A percentile compares a stretch with the other conserved stretches of the same genome.
These are phyloP conservation scores for Torymus texanus DNA, from an alignment of 2,888 invertebrate species.

Conservation along the genomic window DNA sequence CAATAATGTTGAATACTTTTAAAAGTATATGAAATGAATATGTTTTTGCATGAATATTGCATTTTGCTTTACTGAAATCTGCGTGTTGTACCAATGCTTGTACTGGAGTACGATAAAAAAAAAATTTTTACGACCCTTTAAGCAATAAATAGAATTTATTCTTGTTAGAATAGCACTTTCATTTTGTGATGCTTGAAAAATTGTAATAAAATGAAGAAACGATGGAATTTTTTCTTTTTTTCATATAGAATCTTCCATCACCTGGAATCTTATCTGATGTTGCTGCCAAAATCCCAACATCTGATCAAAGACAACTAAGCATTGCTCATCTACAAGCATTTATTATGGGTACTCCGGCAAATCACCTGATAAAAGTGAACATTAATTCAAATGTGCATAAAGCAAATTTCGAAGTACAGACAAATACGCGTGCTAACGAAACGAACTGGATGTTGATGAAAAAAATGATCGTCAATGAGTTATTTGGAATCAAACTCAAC, in stretches of 20 bases:
- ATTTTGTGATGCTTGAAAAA: constrained; percentile 38
- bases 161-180: constrained; percentile 15
- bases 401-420: constrained; percentile 7
- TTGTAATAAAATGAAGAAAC: constrained; percentile 51
- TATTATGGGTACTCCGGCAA: constrained; percentile 58
- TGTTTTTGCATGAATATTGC: not conserved
- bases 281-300: constrained; percentile 44
- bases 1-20: constrained; percentile 36
- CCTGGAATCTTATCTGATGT: constrained; percentile 31
- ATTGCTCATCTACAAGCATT: constrained; percentile 61
- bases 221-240: constrained; percentile 58
- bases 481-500: constrained; percentile 61
- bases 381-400: constrained; percentile 27
- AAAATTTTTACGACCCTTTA: not conserved
- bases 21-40: constrained; percentile 10
- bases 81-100: not conserved
- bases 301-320: constrained; percentile 39
- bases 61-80: constrained; percentile 17
- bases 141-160: constrained; percentile 9
- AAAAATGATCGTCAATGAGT: constrained; percentile 65
- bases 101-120: not conserved
- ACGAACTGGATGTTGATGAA: constrained; percentile 67
- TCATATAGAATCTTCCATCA: constrained; percentile 50
- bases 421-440: constrained; percentile 59
- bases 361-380: constrained; percentile 56